Conservation (phyloP, 2,888 invertebrate genomes). For the Sympetrum striolatum region DNA sequence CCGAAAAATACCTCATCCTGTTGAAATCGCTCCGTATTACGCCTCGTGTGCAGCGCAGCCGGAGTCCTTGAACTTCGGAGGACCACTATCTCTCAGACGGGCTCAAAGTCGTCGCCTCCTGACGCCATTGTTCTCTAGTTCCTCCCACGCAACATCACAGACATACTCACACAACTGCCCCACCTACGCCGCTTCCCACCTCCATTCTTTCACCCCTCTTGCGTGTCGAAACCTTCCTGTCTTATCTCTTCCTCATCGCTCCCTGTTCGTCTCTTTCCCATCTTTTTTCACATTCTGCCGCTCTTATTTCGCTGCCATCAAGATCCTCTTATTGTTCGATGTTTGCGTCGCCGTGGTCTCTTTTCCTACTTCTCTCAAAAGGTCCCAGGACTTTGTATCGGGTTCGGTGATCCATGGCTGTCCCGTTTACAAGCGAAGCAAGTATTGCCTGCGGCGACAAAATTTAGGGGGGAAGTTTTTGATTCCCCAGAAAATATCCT, state of each 20-base stretch:
- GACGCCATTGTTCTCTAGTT: not conserved
- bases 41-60: not conserved
- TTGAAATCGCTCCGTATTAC: too few species aligned
- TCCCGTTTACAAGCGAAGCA: too few species aligned
- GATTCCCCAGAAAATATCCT: too few species aligned
- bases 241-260: not conserved
- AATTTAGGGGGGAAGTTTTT: too few species aligned
- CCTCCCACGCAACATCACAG: not conserved
- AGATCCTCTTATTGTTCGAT: not conserved
- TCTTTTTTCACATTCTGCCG: not conserved
- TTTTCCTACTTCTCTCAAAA: too few species aligned
- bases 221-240: not conserved
- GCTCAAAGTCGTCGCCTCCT: not conserved
- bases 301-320: not conserved
- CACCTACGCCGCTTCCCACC: not conserved
- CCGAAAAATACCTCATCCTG: too few species aligned
- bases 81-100: constrained; percentile 11
- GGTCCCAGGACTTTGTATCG: too few species aligned
- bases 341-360: too few species aligned
- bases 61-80: not conserved
- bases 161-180: not conserved
- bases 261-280: not conserved
- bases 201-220: not conserved
- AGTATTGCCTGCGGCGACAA: too few species aligned
- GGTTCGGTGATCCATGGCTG: too few species aligned